These are phyloP conservation scores for Erpetoichthys calabaricus DNA, from an alignment of 2,797 vertebrate species.

Conservation along the genomic window DNA sequence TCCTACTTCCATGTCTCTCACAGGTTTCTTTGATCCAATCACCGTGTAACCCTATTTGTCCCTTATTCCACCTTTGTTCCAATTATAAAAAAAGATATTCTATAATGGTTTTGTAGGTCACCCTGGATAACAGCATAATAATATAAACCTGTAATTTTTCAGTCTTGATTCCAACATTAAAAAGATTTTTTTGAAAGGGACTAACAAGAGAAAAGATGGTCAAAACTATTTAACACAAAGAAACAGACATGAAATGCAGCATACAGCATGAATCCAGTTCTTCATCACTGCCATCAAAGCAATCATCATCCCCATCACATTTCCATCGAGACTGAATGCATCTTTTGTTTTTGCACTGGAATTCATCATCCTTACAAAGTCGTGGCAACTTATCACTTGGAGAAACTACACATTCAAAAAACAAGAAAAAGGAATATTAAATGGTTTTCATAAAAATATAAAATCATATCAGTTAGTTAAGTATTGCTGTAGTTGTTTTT, in stretches of 20 bases:
- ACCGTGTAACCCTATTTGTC: no score
- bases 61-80: no score
- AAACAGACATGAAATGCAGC: conserved; percentile 28
- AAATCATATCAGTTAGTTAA: background rate
- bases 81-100: no score
- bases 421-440: background rate
- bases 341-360: conserved; percentile 79
- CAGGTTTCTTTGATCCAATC: no score
- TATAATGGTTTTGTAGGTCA: no score
- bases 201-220: background rate
- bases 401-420: conserved; percentile 34
- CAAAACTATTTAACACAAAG: background rate
- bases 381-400: conserved; percentile 49
- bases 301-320: conserved; percentile 93
- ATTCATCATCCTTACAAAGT: conserved; percentile 74
- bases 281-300: conserved; percentile 87
- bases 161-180: no score
- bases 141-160: no score
- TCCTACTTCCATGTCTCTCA: no score
- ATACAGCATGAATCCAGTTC: conserved; percentile 67
- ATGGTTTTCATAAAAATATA: background rate
- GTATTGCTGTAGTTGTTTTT: no score
- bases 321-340: conserved; percentile 87
- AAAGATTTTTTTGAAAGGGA: background rate
- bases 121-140: no score